phyloP scores from a whole-genome alignment of 2,888 invertebrate species.

The Cybosia mesomella region DNA sequence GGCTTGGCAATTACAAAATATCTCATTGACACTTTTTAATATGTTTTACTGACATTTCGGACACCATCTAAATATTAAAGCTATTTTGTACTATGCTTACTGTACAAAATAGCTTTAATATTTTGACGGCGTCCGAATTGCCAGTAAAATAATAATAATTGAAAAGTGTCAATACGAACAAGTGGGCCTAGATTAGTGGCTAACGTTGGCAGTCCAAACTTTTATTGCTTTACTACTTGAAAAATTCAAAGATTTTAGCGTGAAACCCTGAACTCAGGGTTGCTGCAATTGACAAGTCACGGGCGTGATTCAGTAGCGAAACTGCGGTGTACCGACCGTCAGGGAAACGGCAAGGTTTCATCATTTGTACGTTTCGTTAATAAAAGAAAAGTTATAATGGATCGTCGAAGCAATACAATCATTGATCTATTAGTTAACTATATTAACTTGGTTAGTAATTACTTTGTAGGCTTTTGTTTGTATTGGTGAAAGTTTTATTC shows the following conservation, averaged over 20 bases:
- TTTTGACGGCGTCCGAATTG: no score
- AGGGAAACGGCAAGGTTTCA: constrained; percentile 27
- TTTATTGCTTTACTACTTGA: not conserved
- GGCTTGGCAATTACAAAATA: not conserved
- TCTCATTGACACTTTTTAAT: no score
- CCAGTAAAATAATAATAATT: no score
- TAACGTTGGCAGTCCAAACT: not conserved
- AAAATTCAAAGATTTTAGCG: not conserved
- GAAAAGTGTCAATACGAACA: no score
- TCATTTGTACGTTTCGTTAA: constrained; percentile 41
- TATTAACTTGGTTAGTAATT: constrained; percentile 29
- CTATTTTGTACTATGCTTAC: no score
- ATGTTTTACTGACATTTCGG: no score
- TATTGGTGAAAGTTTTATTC: constrained; percentile 12
- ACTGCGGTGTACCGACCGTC: constrained; percentile 31
- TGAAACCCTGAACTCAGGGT: constrained; percentile 25
- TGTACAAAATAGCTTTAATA: no score
- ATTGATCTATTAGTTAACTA: constrained; percentile 37
- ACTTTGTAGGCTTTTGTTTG: constrained; percentile 9
- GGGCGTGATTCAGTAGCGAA: constrained; percentile 54
- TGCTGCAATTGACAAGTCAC: constrained; percentile 48
- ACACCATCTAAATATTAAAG: no score
- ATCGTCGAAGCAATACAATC: constrained; percentile 37
- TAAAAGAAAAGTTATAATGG: constrained; percentile 39
- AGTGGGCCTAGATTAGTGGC: no score